A percentile compares a stretch with the other conserved stretches of the same genome.
Evolutionary conservation across 2,113 vertebrate species (phyloP).

Genomic region (Oryzias curvinotus): DNA sequence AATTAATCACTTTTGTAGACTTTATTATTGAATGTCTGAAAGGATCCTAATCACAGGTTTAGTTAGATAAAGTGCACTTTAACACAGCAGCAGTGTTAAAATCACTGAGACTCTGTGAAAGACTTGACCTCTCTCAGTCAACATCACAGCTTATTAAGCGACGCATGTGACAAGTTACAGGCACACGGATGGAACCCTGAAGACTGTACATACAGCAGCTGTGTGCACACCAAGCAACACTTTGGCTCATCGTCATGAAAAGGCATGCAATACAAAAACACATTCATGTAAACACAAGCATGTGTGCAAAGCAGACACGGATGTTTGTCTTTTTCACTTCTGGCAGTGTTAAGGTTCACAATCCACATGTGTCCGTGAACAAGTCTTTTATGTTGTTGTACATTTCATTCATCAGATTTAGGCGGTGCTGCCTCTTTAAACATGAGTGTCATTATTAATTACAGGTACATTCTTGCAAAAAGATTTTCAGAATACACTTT

Average conservation of each 20-base stretch:
- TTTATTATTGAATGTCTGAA: conserved; percentile 54
- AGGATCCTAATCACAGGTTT: conserved; percentile 54
- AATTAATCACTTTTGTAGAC: neutral
- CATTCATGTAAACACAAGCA: conserved; percentile 18
- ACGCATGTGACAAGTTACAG: conserved; percentile 23
- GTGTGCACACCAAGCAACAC: conserved; percentile 12
- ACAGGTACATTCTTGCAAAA: too few species aligned
- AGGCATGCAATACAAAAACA: conserved; percentile 31
- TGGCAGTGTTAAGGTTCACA: conserved; percentile 26
- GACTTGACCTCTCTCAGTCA: conserved; percentile 12
- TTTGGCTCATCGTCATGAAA: conserved; percentile 3
- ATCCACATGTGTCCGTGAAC: too few species aligned
- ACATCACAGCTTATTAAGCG: conserved; percentile 28
- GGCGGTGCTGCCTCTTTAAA: too few species aligned
- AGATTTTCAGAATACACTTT: too few species aligned
- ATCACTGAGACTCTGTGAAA: conserved; percentile 13
- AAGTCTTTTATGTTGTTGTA: too few species aligned
- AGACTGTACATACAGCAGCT: too few species aligned
- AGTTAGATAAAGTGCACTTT: conserved; percentile 58
- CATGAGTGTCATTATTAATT: too few species aligned
- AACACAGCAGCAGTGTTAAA: conserved; percentile 24
- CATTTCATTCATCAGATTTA: too few species aligned
- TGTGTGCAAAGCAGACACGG: conserved; percentile 18
- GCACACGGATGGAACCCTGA: conserved; percentile 11
- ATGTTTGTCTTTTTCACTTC: neutral